phyloP scores from a whole-genome alignment of 1,140 invertebrate species.

The Drosophila insularis region DNA sequence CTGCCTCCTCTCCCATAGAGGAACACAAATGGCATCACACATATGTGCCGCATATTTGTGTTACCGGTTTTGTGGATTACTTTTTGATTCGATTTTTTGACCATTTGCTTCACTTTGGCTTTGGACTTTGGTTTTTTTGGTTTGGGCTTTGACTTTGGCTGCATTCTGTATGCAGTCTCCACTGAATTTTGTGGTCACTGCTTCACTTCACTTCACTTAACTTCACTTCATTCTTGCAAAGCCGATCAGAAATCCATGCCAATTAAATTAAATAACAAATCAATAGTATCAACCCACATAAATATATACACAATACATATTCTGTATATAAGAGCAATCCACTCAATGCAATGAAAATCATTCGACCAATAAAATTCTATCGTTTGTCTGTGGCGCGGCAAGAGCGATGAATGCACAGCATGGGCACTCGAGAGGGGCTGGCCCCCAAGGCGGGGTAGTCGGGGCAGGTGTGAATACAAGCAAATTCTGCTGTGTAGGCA shows the following conservation, averaged over 20 bases:
- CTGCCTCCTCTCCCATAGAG: neutral
- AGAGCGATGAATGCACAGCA: neutral
- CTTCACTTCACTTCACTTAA: conserved; percentile 29
- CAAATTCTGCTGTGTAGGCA: conserved; percentile 47
- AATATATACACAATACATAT: neutral
- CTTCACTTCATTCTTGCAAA: neutral
- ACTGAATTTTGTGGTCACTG: conserved; percentile 33
- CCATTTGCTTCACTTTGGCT: conserved; percentile 21
- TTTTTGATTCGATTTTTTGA: conserved; percentile 45
- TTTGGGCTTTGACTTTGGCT: conserved; percentile 27
- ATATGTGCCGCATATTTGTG: conserved; percentile 42
- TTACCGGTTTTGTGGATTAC: conserved; percentile 61
- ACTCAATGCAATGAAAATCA: conserved; percentile 34
- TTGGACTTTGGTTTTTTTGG: conserved; percentile 33
- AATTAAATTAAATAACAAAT: conserved; percentile 31
- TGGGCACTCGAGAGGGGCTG: neutral
- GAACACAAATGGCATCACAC: conserved; percentile 5
- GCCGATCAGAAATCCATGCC: conserved; percentile 20
- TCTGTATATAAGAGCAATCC: neutral
- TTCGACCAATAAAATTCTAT: conserved; percentile 49
- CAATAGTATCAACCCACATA: conserved; percentile 12
- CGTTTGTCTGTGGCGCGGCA: conserved; percentile 7
- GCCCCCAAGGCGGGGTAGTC: neutral
- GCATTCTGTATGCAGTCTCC: conserved; percentile 16
- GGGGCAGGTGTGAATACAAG: conserved; percentile 24